Evolutionary conservation across 2,797 vertebrate genomes (phyloP).

Genomic region (Brachyrhaphis roseni): DNA sequence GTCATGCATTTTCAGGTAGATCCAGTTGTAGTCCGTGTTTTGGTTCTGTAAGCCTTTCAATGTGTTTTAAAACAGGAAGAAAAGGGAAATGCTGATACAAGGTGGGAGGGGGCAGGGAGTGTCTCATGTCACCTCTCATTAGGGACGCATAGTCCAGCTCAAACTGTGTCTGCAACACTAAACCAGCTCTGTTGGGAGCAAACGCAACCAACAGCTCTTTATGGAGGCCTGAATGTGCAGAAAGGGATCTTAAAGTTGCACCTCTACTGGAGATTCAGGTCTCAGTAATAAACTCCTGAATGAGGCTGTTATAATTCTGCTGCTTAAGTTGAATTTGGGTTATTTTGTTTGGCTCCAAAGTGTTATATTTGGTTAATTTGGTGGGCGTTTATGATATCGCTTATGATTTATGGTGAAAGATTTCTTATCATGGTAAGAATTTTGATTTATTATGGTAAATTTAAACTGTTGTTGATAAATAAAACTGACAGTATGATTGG

Average conservation of each 20-base stretch:
- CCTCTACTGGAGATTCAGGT: conserved; percentile 49
- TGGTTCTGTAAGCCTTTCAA: conserved; percentile 29
- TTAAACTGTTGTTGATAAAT: too few species aligned
- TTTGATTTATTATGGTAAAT: too few species aligned
- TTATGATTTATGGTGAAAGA: too few species aligned
- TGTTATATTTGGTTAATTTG: conserved; percentile 39
- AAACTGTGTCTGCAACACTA: conserved; percentile 37
- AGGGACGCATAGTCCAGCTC: conserved; percentile 76
- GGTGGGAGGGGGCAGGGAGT: conserved; percentile 69
- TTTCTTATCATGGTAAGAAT: too few species aligned
- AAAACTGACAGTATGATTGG: too few species aligned
- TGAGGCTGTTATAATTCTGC: conserved; percentile 69
- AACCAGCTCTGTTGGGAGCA: conserved; percentile 44
- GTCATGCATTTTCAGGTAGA: conserved; percentile 50
- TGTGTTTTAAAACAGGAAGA: conserved; percentile 34
- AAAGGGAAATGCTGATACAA: conserved; percentile 35
- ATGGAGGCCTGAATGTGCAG: conserved; percentile 38
- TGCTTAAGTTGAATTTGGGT: conserved; percentile 63
- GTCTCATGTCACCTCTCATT: conserved; percentile 80
- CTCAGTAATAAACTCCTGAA: conserved; percentile 64
- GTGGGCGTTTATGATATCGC: too few species aligned
- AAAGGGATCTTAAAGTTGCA: conserved; percentile 42
- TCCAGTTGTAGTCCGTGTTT: conserved; percentile 22
- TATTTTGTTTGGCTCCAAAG: conserved; percentile 41
- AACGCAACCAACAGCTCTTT: conserved; percentile 46